Conservation (phyloP, 2,888 invertebrate species). For the Oscheius sp. region DNA sequence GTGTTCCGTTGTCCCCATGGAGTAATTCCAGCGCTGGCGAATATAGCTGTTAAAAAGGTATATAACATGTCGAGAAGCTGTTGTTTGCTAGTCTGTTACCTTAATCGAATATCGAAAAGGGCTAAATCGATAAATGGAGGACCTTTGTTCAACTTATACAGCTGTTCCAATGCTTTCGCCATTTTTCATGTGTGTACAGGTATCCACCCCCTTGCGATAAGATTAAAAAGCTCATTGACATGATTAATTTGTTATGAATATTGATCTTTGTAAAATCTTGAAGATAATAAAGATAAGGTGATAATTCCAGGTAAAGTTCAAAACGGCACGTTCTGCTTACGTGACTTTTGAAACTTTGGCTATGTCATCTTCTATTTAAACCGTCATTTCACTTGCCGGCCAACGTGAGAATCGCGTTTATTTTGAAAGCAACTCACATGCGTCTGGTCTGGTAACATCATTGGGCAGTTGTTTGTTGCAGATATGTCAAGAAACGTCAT, state of each 20-base stretch:
- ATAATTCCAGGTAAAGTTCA: not conserved
- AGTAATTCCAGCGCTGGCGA: no score
- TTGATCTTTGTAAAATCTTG: not conserved
- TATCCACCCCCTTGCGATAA: no score
- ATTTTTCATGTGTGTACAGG: no score
- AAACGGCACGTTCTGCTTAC: constrained; percentile 4
- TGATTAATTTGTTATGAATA: not conserved
- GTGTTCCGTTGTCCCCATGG: not conserved
- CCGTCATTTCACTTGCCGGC: not conserved
- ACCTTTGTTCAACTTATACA: no score
- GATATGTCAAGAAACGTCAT: not conserved
- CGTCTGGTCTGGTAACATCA: no score
- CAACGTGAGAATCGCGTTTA: no score
- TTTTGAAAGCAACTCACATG: not conserved
- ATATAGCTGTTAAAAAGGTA: no score
- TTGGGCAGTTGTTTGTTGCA: not conserved
- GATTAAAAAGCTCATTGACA: not conserved
- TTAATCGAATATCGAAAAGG: no score
- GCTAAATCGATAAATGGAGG: no score
- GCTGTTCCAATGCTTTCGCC: no score
- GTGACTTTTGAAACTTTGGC: constrained; percentile 10
- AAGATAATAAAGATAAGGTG: not conserved
- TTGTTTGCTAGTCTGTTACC: no score
- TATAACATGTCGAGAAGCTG: no score
- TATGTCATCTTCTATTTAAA: not conserved